Evolutionary conservation across 2,113 vertebrate species (phyloP).

Genomic region (Perccottus glenii): DNA sequence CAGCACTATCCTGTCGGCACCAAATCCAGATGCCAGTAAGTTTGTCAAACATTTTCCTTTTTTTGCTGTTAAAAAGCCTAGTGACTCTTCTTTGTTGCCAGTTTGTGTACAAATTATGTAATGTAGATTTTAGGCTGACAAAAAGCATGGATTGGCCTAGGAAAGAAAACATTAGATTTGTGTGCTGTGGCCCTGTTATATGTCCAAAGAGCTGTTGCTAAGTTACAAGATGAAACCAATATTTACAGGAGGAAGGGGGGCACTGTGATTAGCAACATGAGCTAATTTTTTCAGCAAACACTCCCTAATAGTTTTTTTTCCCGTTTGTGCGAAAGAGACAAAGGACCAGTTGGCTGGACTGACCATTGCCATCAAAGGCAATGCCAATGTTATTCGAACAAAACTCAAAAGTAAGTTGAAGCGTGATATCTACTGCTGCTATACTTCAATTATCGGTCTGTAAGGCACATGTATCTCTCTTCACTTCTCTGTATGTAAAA

Average conservation of each 20-base stretch:
- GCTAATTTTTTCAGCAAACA: constrained; percentile 18
- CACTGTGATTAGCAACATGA: constrained; percentile 15
- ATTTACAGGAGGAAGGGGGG: constrained; percentile 37
- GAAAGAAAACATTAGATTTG: constrained; percentile 8
- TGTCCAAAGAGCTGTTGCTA: constrained; percentile 38
- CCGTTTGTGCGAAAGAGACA: constrained; percentile 77
- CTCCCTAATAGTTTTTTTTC: constrained; percentile 15
- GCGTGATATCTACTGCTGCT: too few relatives aligned
- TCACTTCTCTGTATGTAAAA: constrained; percentile 11
- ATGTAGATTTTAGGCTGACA: too few relatives aligned
- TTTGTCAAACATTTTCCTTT: constrained; percentile 4
- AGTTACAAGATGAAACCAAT: constrained; percentile 50
- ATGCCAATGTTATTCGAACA: constrained; percentile 85
- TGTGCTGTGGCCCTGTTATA: constrained; percentile 18
- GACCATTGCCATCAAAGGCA: constrained; percentile 91
- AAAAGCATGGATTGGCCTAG: too few relatives aligned
- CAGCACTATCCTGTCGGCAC: constrained; percentile 93
- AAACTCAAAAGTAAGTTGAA: constrained; percentile 85
- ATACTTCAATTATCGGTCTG: background rate
- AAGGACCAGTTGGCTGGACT: constrained; percentile 90
- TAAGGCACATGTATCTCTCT: background rate
- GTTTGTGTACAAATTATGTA: too few relatives aligned
- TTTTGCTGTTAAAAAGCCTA: background rate
- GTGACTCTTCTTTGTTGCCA: too few relatives aligned
- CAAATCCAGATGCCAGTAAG: constrained; percentile 93